Conservation (phyloP, 2,888 invertebrate genomes). For the Serrognathus titanus region DNA sequence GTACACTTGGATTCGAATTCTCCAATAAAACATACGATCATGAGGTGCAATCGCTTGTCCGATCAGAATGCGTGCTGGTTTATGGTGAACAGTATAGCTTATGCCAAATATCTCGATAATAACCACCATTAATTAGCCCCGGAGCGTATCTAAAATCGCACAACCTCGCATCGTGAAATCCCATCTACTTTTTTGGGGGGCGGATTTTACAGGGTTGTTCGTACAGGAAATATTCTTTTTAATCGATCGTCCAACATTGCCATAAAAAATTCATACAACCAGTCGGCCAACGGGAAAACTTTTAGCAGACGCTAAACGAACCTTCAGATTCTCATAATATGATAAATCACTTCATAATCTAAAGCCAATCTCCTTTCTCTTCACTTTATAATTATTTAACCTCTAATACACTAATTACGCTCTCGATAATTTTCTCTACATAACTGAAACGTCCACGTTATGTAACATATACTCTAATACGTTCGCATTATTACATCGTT, state of each 20-base stretch:
- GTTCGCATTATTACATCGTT: too few relatives aligned
- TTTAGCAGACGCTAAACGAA: too few relatives aligned
- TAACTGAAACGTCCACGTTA: too few relatives aligned
- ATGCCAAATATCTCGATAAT: slow-evolving; percentile 38
- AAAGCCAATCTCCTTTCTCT: too few relatives aligned
- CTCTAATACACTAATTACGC: too few relatives aligned
- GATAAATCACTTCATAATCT: too few relatives aligned
- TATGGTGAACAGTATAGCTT: slow-evolving; percentile 29
- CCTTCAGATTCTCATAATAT: too few relatives aligned
- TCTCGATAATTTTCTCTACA: too few relatives aligned
- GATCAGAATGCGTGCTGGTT: slow-evolving; percentile 32
- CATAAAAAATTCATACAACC: too few relatives aligned
- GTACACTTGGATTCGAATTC: slow-evolving; percentile 26
- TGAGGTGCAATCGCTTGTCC: slow-evolving; percentile 27
- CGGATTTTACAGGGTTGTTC: slow-evolving; percentile 17
- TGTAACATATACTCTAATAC: too few relatives aligned
- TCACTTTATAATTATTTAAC: too few relatives aligned
- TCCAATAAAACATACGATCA: slow-evolving; percentile 29
- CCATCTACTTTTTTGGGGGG: slow-evolving; percentile 26
- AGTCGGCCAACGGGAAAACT: too few relatives aligned
- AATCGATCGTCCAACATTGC: background rate
- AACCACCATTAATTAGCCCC: slow-evolving; percentile 37
- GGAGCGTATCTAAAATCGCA: slow-evolving; percentile 28
- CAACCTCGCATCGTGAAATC: slow-evolving; percentile 21
- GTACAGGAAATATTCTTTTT: slow-evolving; percentile 5